Evolutionary conservation across 2,888 invertebrate species (phyloP), one percentile per base, ranked within the genome.

Genomic region (Drosophila kuntzei): DNA sequence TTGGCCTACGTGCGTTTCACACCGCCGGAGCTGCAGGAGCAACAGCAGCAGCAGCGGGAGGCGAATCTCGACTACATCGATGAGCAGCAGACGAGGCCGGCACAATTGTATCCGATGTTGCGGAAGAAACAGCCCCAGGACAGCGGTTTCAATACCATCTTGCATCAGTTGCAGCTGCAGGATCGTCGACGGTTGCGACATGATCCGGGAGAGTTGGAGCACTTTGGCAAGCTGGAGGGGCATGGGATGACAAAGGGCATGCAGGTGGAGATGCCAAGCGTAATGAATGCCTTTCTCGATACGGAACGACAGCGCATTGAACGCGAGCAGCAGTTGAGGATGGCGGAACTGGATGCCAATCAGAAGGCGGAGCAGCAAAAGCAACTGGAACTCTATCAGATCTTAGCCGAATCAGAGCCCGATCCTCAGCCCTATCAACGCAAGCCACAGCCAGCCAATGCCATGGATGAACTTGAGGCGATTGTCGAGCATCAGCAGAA

Each of bases 1-100:
- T 93, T 96, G 88, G 97, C 97, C 29, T 95, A 95, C 80, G 95
- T 97, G 27, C 95, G 95, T 75, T 97, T 96, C 86, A 95, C 95
- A 7, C 97, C 97, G 12, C 94, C 94, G 16, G 53, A 66, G 12
- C 46, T 54, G 20, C 20, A 57, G 34, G 41, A 34, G 22, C 20
- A 54, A 16, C 44, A 67, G 34, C 41, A 43, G 37, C 22, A 49
- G 22, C 37, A 59, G 41, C 62, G 63, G 39, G 76, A 68, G 25
- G 32, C 50, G 14, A 64, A 29, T 14, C 36, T 39, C 1, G 75
- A 75, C 29, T 75, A 79, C 39, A 58, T 46, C 18, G 76, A 76
- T 14, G 34, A 66, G 2, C 71, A 73, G 44, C 73, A 58, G 41
- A 46, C 69, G 25, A 41, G 50, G 3, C 59, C 51, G 37, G 68